Percentiles rank a stretch among this genome's conserved stretches.
Conservation (phyloP, 2,113 vertebrate genomes). For the Coptodon bakossiorum region DNA sequence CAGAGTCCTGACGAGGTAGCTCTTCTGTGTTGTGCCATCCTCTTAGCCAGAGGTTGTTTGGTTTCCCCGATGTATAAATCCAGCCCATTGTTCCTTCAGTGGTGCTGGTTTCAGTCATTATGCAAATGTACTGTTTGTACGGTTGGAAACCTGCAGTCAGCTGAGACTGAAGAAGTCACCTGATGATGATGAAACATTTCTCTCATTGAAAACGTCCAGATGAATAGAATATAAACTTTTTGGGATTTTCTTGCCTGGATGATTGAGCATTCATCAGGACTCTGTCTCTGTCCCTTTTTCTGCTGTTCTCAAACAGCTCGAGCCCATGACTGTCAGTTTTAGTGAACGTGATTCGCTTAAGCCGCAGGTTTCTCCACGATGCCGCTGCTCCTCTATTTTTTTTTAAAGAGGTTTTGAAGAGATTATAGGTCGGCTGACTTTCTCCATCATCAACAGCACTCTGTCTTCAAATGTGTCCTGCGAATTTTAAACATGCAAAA, state of each 20-base stretch:
- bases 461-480: neutral
- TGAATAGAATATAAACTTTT: neutral
- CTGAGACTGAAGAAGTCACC: neutral
- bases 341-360: neutral
- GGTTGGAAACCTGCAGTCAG: neutral
- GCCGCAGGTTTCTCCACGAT: neutral
- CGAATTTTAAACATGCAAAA: neutral
- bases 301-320: neutral
- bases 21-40: accelerated
- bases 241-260: neutral
- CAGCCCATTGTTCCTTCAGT: neutral
- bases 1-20: accelerated
- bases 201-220: accelerated
- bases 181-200: neutral
- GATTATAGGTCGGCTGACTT: neutral
- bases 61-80: neutral
- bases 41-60: neutral
- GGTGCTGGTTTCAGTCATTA: accelerated
- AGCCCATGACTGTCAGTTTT: neutral
- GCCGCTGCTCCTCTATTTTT: neutral
- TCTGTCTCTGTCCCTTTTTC: neutral
- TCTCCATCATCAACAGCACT: neutral
- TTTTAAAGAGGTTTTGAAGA: neutral
- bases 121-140: neutral
- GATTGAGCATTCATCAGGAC: neutral